phyloP scores from a whole-genome alignment of 2,888 invertebrate species.

The Tortrix viridana region DNA sequence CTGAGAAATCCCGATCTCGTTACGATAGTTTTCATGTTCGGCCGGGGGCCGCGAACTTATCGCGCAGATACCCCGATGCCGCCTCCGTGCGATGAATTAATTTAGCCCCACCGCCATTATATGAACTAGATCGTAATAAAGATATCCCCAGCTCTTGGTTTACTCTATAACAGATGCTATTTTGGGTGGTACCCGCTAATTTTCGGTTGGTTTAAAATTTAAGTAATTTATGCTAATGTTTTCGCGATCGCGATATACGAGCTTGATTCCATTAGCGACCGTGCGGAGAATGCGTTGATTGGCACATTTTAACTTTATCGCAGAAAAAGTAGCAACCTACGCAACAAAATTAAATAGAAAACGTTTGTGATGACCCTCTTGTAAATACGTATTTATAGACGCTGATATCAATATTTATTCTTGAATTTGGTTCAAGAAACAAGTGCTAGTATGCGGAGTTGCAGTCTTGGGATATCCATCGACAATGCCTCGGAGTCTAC shows the following conservation, averaged over 20 bases:
- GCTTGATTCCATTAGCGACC: conserved; percentile 23
- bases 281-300: conserved; percentile 3
- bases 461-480: no score
- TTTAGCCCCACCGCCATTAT: conserved; percentile 69
- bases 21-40: conserved; percentile 72
- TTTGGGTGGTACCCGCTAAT: conserved; percentile 58
- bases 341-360: no score
- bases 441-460: no score
- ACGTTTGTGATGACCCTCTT: no score
- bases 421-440: no score
- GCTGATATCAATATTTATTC: no score
- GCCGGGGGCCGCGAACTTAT: conserved; percentile 64
- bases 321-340: not conserved
- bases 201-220: conserved; percentile 60
- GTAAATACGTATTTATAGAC: no score
- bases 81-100: conserved; percentile 78
- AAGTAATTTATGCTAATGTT: conserved; percentile 49
- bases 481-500: no score
- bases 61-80: conserved; percentile 60
- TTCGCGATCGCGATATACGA: conserved; percentile 46
- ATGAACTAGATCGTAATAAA: conserved; percentile 76
- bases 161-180: conserved; percentile 55
- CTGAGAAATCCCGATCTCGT: conserved; percentile 74
- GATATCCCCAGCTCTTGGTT: conserved; percentile 61
- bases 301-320: conserved; percentile 1